A percentile compares a stretch with the other conserved stretches of the same genome.
phyloP scores from a whole-genome alignment of 2,113 vertebrate species.

The Zosterops lateralis region DNA sequence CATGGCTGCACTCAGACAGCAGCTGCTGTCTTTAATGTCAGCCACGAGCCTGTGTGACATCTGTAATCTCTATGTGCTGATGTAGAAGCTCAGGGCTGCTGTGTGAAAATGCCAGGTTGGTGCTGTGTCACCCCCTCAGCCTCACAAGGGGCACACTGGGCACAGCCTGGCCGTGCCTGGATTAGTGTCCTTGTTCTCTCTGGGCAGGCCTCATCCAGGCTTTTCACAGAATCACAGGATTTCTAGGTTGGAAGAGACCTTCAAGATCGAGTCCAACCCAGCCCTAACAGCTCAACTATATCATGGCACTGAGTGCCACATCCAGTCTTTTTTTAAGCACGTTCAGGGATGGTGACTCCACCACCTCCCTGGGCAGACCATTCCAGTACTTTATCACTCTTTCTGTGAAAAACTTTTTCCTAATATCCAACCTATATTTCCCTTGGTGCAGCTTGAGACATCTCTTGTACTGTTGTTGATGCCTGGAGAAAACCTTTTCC shows the following conservation, averaged over 20 bases:
- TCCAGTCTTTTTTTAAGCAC: too few relatives aligned
- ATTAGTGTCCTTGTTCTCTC: background rate
- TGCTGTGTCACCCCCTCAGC: fast-evolving
- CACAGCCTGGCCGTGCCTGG: background rate
- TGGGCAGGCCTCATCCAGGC: background rate
- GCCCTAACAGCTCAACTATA: too few relatives aligned
- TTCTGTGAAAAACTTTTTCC: too few relatives aligned
- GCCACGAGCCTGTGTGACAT: background rate
- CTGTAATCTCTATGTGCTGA: background rate
- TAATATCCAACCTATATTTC: too few relatives aligned
- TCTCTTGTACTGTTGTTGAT: too few relatives aligned
- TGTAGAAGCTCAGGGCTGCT: background rate
- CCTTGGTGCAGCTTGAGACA: too few relatives aligned
- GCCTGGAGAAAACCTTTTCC: background rate
- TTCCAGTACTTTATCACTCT: too few relatives aligned
- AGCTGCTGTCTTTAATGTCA: background rate
- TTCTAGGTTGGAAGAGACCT: too few relatives aligned
- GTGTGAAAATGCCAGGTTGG: background rate
- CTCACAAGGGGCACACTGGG: background rate
- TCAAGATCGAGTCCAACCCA: too few relatives aligned
- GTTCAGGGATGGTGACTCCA: too few relatives aligned
- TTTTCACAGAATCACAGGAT: background rate
- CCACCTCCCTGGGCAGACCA: too few relatives aligned
- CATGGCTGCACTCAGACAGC: background rate
- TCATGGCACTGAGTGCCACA: too few relatives aligned